These are phyloP conservation scores for Pachydiplax longipennis DNA, from an alignment of 2,888 invertebrate genomes.

Conservation along the genomic window DNA sequence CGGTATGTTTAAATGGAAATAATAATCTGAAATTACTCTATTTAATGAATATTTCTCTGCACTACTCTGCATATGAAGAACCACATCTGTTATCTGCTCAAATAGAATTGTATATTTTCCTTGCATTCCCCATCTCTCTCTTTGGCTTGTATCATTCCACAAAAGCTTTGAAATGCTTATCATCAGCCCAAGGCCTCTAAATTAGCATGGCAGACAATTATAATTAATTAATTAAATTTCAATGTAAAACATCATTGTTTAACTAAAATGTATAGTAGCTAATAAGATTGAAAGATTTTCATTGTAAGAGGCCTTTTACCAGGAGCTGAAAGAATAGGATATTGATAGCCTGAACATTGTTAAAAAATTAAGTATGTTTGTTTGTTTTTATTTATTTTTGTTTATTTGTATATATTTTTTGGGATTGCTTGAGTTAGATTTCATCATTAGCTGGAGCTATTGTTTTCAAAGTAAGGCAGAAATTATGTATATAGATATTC, in stretches of 20 bases:
- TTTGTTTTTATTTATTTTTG: slow-evolving; percentile 43
- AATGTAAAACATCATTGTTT: slow-evolving; percentile 26
- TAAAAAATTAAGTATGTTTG: slow-evolving; percentile 43
- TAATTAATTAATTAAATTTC: background rate
- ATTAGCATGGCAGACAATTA: slow-evolving; percentile 10
- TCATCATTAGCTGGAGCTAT: slow-evolving; percentile 39
- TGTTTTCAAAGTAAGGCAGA: slow-evolving; percentile 40
- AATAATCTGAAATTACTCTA: background rate
- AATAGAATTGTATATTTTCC: slow-evolving; percentile 7
- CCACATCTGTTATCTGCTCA: background rate
- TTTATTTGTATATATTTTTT: slow-evolving; percentile 40
- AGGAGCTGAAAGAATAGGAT: slow-evolving; percentile 40
- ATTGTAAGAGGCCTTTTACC: slow-evolving; percentile 38
- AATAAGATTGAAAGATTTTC: slow-evolving; percentile 6
- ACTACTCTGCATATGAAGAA: background rate
- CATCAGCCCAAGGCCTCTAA: slow-evolving; percentile 38
- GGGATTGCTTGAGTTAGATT: slow-evolving; percentile 44
- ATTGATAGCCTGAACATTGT: slow-evolving; percentile 32
- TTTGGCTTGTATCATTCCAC: slow-evolving; percentile 23
- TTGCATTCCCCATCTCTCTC: slow-evolving; percentile 42
- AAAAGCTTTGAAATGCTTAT: slow-evolving; percentile 27
- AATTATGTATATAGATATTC: background rate
- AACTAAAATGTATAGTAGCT: slow-evolving; percentile 14
- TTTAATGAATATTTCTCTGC: background rate
- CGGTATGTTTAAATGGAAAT: slow-evolving; percentile 8